These are phyloP conservation scores for Bucorvus abyssinicus DNA, from an alignment of 2,797 vertebrate genomes.

Conservation along the genomic window DNA sequence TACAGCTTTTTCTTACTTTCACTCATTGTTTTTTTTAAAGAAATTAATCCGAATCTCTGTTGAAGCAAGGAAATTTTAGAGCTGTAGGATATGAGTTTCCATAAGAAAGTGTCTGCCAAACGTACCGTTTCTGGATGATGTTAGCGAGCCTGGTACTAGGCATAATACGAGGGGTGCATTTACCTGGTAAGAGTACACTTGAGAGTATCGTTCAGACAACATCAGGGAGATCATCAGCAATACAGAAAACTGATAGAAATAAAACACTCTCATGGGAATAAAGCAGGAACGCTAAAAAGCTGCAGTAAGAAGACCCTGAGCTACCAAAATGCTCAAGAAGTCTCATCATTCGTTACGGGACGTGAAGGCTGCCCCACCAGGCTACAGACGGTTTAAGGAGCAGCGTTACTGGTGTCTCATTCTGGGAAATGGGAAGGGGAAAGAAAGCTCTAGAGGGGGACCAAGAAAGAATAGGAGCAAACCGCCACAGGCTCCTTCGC, in stretches of 20 bases:
- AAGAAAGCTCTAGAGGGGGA: background rate
- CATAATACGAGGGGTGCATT: background rate
- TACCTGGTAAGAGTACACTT: conserved; percentile 65
- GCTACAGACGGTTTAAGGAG: background rate
- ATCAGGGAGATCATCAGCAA: background rate
- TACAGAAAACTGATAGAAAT: background rate
- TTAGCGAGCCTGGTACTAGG: background rate
- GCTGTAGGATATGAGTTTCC: background rate
- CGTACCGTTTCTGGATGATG: background rate
- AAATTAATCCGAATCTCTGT: background rate
- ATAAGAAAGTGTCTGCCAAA: background rate
- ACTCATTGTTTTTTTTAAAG: background rate
- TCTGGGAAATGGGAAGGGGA: background rate
- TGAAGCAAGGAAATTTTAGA: background rate
- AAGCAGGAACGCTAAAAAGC: background rate
- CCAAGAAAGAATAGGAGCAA: background rate
- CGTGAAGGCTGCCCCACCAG: background rate
- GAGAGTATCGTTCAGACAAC: conserved; percentile 75
- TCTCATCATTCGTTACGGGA: background rate
- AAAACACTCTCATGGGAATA: conserved; percentile 25
- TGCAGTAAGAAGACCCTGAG: background rate
- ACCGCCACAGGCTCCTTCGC: conserved; percentile 5
- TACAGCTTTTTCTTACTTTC: background rate
- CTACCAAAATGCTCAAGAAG: background rate
- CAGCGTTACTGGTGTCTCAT: background rate